Evolutionary conservation across 2,888 invertebrate species (phyloP), one percentile per base, ranked within the genome.

Genomic region (Cephus spinipes): DNA sequence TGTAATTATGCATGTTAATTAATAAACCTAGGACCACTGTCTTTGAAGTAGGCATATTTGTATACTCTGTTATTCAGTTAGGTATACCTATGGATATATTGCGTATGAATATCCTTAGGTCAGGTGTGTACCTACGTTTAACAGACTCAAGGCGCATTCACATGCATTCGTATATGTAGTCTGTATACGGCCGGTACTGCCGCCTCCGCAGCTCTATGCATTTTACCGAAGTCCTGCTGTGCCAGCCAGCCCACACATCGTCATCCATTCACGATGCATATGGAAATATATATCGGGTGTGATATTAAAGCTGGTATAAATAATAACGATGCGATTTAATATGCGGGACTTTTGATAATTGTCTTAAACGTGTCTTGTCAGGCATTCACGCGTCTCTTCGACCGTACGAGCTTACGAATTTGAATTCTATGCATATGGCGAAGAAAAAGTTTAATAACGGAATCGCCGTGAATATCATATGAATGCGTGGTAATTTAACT

Each of bases 1-100:
- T 84, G 83, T 85, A 85, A 85, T 83, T 83, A 83, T 83, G 23
- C 55, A 23, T 55, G 23, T 9, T 55, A 6, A 15, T 23, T 9
- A 55, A 23, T 55, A 23, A 55, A 1, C 55, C 9, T 55, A 55
- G 6, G 23, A 55, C 6, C 15, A 55, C 9, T 9, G 23, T 55
- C 23, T 55, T 55, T 55, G 1, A 55, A 55, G 23, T 23, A 23
- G 6, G 55, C 2, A 55, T 23, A 23, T 23, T 9, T 15, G 23
- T 23, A 23, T 6, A 55, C 23, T 55, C 55, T 55, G 15, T 55
- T 9, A 2, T 55, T 55, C 23, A 15, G 55, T 55, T 9, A 55
- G 23, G 55, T 55, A 23, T 55, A n/a, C n/a, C n/a, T n/a, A 55
- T 55, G 23, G 55, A 23, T 55, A 55, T 23, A 23, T 55, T 55